Evolutionary conservation across 2,797 vertebrate species (phyloP), one percentile per base, ranked within the genome.

Genomic region (Coregonus ussuriensis): DNA sequence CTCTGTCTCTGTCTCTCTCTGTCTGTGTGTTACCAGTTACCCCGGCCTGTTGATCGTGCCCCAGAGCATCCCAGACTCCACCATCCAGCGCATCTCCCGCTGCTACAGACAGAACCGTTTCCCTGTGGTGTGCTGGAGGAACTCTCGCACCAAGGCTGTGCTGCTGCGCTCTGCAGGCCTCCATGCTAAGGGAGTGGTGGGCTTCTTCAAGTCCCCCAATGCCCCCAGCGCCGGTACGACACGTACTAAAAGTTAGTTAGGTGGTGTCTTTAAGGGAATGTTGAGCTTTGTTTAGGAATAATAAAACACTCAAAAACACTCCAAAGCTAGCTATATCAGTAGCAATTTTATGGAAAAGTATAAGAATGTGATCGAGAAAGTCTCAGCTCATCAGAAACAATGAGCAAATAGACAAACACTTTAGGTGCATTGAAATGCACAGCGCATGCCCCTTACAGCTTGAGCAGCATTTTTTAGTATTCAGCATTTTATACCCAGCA

Each of bases 101-200:
- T 99, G 97, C 90, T 99, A 99, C 91, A 92, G 96, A 0, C 98
- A 99, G 90, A 98, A 94, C 89, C 96, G 98, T 78, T 98, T 99
- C 91, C 98, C 98, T 0, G 98, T 99, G 6, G 96, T 99, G 25
- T 98, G 97, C 90, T 99, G 98, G 98, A 90, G 97, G 72, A 97
- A 95, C 47, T 89, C 96, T 0, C 94, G 96, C 71, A 97, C 96
- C 79, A 97, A 97, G 87, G 96, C 96, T 0, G 96, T 99, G 83
- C 93, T 99, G 53, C 93, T 99, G 84, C 95, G 98, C 62, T 98
- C 98, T 0, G 97, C 96, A 0, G 97, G 97, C 62, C 94, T 99
- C 72, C 97, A 99, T 0, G 95, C 97, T n/a, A 99, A 99, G 86
- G 97, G 98, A 0, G 96, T 99, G 0, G 97, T 95, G 0, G 96